These are phyloP conservation scores for Crotalus helleri DNA, from an alignment of 2,113 vertebrate species.

Conservation along the genomic window DNA sequence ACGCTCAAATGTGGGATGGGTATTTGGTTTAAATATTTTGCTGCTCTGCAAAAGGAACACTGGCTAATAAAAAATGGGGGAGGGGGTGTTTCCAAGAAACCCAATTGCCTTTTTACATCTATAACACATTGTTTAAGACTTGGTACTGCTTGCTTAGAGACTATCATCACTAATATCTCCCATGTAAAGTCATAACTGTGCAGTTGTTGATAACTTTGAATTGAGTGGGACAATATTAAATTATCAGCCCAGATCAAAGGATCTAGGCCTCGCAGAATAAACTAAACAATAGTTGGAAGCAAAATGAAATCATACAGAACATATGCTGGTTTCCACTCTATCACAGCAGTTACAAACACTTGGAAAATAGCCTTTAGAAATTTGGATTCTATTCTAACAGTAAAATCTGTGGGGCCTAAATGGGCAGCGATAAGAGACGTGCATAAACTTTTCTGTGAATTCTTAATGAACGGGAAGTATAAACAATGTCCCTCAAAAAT, in stretches of 20 bases:
- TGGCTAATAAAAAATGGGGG: neutral
- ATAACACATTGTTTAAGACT: neutral
- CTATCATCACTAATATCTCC: neutral
- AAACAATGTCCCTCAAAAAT: neutral
- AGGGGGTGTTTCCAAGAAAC: neutral
- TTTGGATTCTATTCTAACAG: neutral
- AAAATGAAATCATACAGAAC: neutral
- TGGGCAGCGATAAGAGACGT: neutral
- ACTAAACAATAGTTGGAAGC: neutral
- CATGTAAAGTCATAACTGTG: neutral
- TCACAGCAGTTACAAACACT: neutral
- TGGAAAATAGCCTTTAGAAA: neutral
- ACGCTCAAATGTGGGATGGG: neutral
- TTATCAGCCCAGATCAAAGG: neutral
- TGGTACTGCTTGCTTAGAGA: neutral
- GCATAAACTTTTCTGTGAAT: neutral
- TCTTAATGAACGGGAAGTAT: neutral
- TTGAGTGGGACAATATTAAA: neutral
- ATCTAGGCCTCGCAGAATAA: neutral
- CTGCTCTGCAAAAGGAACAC: neutral
- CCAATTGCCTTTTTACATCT: neutral
- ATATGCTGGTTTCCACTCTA: no score
- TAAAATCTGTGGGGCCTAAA: neutral
- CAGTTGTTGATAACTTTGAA: neutral
- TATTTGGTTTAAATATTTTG: neutral